Base-by-base conservation (phyloP, 2,797 vertebrate genomes). In the Pteronotus mesoamericanus region DNA sequence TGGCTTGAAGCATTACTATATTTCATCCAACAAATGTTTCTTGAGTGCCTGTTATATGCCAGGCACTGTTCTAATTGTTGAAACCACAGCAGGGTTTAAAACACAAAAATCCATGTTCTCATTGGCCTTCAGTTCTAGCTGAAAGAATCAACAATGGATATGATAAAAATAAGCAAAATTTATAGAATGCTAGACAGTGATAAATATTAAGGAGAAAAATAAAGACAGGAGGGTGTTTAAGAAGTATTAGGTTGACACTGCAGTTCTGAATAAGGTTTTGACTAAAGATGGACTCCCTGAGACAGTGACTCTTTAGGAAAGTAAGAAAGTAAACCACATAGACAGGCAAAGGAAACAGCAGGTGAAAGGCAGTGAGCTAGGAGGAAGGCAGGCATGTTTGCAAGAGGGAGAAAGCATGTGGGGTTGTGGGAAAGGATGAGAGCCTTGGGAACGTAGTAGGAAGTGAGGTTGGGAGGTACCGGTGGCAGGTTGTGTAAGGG, bases 121-220 rank as follows among this genome's bases (percentile, higher is more conserved):
- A 9, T 19, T 68, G 55, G 42, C 68, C 24, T 82, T 72, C 34
- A 44, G 21, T 71, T 86, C 68, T 77, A 66, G 37, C 29, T 85
- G 39, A 72, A 19, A 59, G 80, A 11, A 19, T 22, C n/a, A 39
- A 83, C 34, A 74, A 82, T 24, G 32, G 53, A 34, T 2, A 51
- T 66, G 12, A 66, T 22, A 95, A 88, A 91, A 71, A 61, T 42
- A 68, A 82, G 34, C 29, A 89, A 78, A 90, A 61, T 69, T 11
- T 68, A n/a, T 3, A 78, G 55, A 94, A 86, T 69, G 57, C 24
- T 39, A 80, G 21, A 46, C 3, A 19, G 44, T 32, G 37, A 7
- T 51, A 77, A 61, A 22, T 22, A 9, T 4, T 71, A 53, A 77
- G 22, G 24, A 69, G 15, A 82, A 68, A 93, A 82, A 75, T 42